Evolutionary conservation across 2,797 vertebrate genomes (phyloP).

Genomic region (Acropternis orthonyx): DNA sequence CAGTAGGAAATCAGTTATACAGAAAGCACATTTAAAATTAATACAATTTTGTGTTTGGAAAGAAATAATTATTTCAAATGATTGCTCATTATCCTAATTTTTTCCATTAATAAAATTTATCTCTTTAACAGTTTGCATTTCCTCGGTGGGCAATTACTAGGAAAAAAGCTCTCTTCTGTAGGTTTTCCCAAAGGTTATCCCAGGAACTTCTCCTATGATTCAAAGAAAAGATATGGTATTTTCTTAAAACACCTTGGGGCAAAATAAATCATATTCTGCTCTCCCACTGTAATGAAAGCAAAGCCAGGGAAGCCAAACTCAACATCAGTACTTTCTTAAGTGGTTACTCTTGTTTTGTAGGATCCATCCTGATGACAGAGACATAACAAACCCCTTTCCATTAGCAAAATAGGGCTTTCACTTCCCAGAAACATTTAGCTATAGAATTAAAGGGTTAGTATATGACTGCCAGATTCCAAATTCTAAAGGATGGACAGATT

Average conservation of each 20-base stretch:
- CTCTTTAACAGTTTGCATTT: conserved; percentile 71
- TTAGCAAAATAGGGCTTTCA: background rate
- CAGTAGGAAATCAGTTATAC: conserved; percentile 67
- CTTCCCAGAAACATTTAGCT: background rate
- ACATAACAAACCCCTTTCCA: background rate
- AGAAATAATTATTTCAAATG: conserved; percentile 81
- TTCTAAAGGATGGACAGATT: background rate
- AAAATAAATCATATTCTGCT: conserved; percentile 25
- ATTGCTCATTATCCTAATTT: conserved; percentile 74
- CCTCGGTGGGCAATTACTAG: conserved; percentile 64
- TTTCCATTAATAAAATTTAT: conserved; percentile 73
- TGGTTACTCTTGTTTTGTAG: background rate
- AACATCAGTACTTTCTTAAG: background rate
- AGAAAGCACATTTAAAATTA: conserved; percentile 76
- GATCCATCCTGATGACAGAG: background rate
- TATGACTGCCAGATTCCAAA: background rate
- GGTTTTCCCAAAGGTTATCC: conserved; percentile 61
- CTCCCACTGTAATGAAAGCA: background rate
- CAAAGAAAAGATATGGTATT: background rate
- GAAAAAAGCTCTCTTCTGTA: conserved; percentile 42
- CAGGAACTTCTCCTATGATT: conserved; percentile 13
- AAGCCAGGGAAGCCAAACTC: background rate
- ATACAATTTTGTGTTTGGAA: conserved; percentile 74
- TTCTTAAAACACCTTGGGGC: conserved; percentile 14
- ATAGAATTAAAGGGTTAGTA: background rate